phyloP scores from a whole-genome alignment of 2,113 vertebrate species.

The Cathartes aura region DNA sequence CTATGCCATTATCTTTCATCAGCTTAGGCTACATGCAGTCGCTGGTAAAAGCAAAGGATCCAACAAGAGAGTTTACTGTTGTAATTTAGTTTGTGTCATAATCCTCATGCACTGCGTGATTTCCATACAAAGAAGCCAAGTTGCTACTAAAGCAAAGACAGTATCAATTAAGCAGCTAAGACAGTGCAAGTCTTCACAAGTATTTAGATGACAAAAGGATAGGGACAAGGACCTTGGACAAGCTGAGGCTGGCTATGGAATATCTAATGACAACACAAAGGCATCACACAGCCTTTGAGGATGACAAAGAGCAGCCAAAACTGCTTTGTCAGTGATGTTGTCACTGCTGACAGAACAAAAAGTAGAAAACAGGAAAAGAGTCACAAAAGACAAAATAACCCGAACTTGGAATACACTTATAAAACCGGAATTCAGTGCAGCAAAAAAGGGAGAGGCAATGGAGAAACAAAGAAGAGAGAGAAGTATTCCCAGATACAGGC shows the following conservation, averaged over 20 bases:
- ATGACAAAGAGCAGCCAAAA: neutral
- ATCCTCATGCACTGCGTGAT: neutral
- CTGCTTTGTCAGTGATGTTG: neutral
- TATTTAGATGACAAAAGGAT: neutral
- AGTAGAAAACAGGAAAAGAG: neutral
- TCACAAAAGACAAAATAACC: neutral
- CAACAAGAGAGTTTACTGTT: neutral
- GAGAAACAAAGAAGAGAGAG: neutral
- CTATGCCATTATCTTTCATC: neutral
- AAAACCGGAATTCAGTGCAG: neutral
- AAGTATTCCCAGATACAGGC: neutral
- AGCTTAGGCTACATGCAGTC: neutral
- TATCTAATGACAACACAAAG: neutral
- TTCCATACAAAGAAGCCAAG: neutral
- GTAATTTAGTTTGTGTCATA: neutral
- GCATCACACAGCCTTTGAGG: neutral
- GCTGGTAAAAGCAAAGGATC: neutral
- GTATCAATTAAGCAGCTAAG: neutral
- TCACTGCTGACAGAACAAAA: neutral
- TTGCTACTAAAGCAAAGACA: neutral
- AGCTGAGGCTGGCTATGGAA: neutral
- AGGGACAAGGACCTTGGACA: neutral
- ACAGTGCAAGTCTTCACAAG: neutral
- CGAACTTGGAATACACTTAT: neutral
- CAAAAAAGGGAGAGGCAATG: neutral